Base-by-base conservation (phyloP, 2,113 vertebrate species). In the Protobothrops flavoviridis region DNA sequence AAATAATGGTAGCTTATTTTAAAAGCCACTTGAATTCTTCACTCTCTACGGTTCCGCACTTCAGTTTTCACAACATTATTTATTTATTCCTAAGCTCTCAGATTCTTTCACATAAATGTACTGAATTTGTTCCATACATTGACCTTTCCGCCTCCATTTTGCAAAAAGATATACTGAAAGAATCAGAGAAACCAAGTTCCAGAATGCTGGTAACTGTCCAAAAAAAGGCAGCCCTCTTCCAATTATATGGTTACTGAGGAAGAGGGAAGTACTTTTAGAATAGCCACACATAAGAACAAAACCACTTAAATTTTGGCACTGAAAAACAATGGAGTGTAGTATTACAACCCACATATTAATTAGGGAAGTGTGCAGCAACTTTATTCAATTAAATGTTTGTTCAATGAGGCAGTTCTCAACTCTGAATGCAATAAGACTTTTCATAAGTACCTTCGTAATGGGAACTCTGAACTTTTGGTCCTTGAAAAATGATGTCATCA, bases 401-500 rank as follows among this genome's bases (percentile, higher is more conserved):
- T 81, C 17, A 81, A 21, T 81, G 69, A 39, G 7, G 33, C 33
- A 81, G 33, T 39, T 81, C 33, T 81, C 69, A 81, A 81, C 7
- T 39, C 33, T 3, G 7, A 11, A 50, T 50, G 24, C 45, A 86
- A 26, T 56, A n/a, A 88, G 55, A 23, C n/a, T 55, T 9, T 88
- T 88, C 29, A 10, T 33, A 11, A 53, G 94, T 95, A 81, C 95
- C 59, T 88, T 50, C 87, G 17, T 23, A 94, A 91, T 53, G 29
- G 3, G 17, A 3, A 9, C 15, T 45, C 94, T 33, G 29, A 94
- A 87, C 50, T 0, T 39, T 0, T n/a, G 74, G 45, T 87, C 45
- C 12, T 9, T 48, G 26, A 89, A 95, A 94, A 91, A 74, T 93
- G 94, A 87, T 92, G 95, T 69, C 90, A 92, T 53, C 26, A 20